Percentiles rank a stretch among this genome's conserved stretches.
These are phyloP conservation scores for Ylistrum balloti DNA, from an alignment of 1,140 invertebrate genomes.

Conservation along the genomic window DNA sequence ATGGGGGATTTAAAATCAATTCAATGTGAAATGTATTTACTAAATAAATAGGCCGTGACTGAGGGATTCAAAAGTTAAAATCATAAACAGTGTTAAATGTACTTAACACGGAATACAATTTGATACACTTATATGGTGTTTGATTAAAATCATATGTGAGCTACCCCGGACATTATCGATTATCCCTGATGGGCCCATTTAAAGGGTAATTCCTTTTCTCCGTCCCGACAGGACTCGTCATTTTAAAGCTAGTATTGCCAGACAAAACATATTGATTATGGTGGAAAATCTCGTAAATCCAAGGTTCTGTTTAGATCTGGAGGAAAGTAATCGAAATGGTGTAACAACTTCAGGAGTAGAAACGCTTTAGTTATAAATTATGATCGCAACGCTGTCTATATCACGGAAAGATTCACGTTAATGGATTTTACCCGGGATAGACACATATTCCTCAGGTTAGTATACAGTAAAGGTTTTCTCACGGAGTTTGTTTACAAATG, in stretches of 20 bases:
- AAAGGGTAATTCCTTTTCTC: constrained; percentile 16
- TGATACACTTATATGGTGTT: not conserved
- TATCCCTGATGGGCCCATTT: not conserved
- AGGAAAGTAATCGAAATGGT: not conserved
- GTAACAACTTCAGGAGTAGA: not conserved
- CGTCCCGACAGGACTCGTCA: not conserved
- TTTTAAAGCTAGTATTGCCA: not conserved
- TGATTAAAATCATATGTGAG: not conserved
- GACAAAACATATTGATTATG: not conserved
- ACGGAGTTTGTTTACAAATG: constrained; percentile 40
- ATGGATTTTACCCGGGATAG: not conserved
- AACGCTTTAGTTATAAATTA: not conserved
- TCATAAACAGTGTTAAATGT: too few relatives aligned
- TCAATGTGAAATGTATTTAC: too few relatives aligned
- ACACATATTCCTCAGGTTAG: not conserved
- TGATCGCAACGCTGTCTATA: not conserved
- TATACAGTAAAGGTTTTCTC: not conserved
- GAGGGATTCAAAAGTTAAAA: too few relatives aligned
- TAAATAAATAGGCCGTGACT: too few relatives aligned
- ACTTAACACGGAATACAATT: too few relatives aligned
- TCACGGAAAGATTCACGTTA: not conserved
- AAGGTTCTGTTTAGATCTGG: not conserved
- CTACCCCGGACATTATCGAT: not conserved
- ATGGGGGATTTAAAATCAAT: not conserved
- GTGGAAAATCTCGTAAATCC: not conserved